Evolutionary conservation across 1,140 invertebrate genomes (phyloP), one percentile per base, ranked within the genome.

Genomic region (Laupala kohalensis): DNA sequence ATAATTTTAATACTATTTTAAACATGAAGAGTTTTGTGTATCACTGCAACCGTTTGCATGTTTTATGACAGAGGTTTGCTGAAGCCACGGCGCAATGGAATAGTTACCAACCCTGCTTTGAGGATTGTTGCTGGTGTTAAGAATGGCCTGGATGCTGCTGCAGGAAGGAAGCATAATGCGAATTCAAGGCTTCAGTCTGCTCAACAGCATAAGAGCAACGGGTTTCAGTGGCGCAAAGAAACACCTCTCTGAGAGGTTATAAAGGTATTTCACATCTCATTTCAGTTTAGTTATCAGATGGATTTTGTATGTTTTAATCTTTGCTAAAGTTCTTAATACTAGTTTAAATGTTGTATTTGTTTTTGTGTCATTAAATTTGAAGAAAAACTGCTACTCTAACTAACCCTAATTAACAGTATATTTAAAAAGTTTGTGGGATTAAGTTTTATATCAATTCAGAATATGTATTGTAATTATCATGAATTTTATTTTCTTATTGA

Each of bases 101-200:
- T 95, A 73, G 92, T 95, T 9, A 94, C 93, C 4, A 96, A 96
- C 80, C 94, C 94, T 53, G 94, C 93, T 70, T 88, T 94, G 84
- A 84, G 90, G 76, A 83, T 92, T 69, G 85, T 87, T 37, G 84
- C 84, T 26, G 86, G 85, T 53, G 90, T 93, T 74, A 86, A 87
- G 76, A 89, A 87, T 78, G 88, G 88, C 74, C 83, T 90, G 75
- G 88, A 90, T 77, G 83, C 84, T 15, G 85, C 85, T 13, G 84
- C 84, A 6, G 82, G 81, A n/a, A 80, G 81, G 75, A 77, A 82
- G 64, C 76, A 81, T 77, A 80, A 79, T 79, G 75, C 84, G 76
- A 77, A 82, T 77, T 74, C 79, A 75, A 69, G 81, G 79, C 53
- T 80, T 79, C 69, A 82, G 79, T 72, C 77, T 78, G 73, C 74